These are phyloP conservation scores for Drosophila rubida DNA, from an alignment of 2,888 invertebrate genomes.

Conservation along the genomic window DNA sequence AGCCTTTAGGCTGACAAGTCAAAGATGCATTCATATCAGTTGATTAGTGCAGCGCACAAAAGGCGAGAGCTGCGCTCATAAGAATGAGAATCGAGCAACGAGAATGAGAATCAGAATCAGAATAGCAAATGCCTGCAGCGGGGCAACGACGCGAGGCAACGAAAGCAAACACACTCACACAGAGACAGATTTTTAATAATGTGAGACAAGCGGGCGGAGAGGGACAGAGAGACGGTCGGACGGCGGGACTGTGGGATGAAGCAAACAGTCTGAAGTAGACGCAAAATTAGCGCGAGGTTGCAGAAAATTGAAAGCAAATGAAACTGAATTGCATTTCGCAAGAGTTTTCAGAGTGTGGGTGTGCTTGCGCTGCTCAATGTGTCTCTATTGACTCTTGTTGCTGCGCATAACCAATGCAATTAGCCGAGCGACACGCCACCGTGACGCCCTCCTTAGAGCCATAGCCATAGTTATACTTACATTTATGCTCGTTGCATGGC, in stretches of 20 bases:
- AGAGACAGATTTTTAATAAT: slow-evolving; percentile 31
- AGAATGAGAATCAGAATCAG: slow-evolving; percentile 9
- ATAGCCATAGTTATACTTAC: slow-evolving; percentile 57
- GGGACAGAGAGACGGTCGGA: slow-evolving; percentile 16
- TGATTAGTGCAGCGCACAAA: slow-evolving; percentile 58
- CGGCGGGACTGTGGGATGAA: slow-evolving; percentile 4
- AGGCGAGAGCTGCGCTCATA: slow-evolving; percentile 19
- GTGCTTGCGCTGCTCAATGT: slow-evolving; percentile 11
- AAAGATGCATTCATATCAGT: slow-evolving; percentile 69
- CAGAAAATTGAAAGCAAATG: slow-evolving; percentile 73
- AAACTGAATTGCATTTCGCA: slow-evolving; percentile 55
- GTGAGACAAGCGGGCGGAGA: slow-evolving; percentile 24
- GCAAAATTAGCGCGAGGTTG: slow-evolving; percentile 56
- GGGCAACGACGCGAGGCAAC: slow-evolving; percentile 4
- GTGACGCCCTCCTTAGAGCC: slow-evolving; percentile 6
- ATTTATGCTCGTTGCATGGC: slow-evolving; percentile 75
- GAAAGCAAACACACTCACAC: slow-evolving; percentile 17
- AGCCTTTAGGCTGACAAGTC: slow-evolving; percentile 30
- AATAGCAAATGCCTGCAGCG: slow-evolving; percentile 49
- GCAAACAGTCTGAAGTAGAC: slow-evolving; percentile 12
- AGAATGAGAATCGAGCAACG: slow-evolving; percentile 16
- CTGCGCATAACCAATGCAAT: slow-evolving; percentile 61
- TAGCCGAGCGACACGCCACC: slow-evolving; percentile 54
- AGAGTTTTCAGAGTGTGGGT: slow-evolving; percentile 11
- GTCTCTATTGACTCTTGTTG: slow-evolving; percentile 51